Conservation (phyloP, 2,888 invertebrate species). For the Bombylius major region DNA sequence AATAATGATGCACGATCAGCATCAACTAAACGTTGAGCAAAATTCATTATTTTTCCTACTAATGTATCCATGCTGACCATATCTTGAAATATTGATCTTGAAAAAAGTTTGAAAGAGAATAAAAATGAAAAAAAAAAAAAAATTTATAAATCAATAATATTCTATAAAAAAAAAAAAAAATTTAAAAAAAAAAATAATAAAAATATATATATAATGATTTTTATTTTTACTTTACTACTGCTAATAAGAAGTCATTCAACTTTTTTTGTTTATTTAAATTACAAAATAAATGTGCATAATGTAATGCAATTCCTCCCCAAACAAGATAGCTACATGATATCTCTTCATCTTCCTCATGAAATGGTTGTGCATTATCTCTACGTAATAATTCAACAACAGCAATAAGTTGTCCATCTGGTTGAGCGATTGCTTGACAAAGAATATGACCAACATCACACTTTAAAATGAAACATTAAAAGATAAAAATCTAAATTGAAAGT, state of each 20-base stretch:
- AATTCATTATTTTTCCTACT: constrained; percentile 72
- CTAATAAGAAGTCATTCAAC: constrained; percentile 62
- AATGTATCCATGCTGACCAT: constrained; percentile 73
- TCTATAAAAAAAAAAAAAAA: background rate
- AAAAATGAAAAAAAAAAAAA: background rate
- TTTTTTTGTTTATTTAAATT: constrained; percentile 57
- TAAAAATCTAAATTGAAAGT: background rate
- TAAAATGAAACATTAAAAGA: constrained; percentile 4
- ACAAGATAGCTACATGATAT: constrained; percentile 50
- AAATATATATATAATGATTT: too few species aligned
- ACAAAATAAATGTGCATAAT: constrained; percentile 55
- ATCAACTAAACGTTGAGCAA: constrained; percentile 65
- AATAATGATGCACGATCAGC: constrained; percentile 77
- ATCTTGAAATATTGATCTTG: constrained; percentile 75
- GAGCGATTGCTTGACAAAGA: constrained; percentile 49
- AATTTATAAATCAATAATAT: too few species aligned
- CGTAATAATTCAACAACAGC: constrained; percentile 59
- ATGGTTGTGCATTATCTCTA: constrained; percentile 38
- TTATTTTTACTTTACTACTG: constrained; percentile 61
- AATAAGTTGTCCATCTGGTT: constrained; percentile 47
- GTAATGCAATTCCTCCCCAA: constrained; percentile 57
- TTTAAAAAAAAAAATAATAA: too few species aligned
- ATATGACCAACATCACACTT: constrained; percentile 38
- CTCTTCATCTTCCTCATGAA: constrained; percentile 56
- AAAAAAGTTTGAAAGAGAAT: constrained; percentile 14